Conservation (phyloP, 2,888 invertebrate species). For the Pollenia griseotomentosa region DNA sequence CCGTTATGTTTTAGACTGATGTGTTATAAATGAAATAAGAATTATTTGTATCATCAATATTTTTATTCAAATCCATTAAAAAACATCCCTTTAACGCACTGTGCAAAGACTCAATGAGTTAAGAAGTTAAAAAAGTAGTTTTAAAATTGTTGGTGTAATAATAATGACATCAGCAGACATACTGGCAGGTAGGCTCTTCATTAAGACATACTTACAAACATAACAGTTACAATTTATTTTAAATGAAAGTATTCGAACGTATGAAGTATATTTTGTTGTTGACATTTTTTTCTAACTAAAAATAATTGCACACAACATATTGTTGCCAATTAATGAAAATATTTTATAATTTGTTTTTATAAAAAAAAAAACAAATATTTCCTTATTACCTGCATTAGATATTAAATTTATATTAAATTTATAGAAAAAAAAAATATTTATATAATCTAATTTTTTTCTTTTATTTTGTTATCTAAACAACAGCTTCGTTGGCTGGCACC, state of each 20-base stretch:
- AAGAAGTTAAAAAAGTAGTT: slow-evolving; percentile 47
- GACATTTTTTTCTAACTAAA: slow-evolving; percentile 29
- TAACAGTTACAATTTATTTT: slow-evolving; percentile 42
- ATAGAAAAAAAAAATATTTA: slow-evolving; percentile 32
- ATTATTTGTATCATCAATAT: too few species aligned
- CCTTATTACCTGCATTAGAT: slow-evolving; percentile 57
- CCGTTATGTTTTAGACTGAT: too few species aligned
- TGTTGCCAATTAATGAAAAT: slow-evolving; percentile 69
- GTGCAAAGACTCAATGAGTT: slow-evolving; percentile 36
- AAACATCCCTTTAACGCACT: not conserved
- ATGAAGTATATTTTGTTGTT: slow-evolving; percentile 44
- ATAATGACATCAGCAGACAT: slow-evolving; percentile 41
- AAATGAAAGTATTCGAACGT: slow-evolving; percentile 60
- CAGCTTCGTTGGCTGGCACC: slow-evolving; percentile 91
- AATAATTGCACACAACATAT: slow-evolving; percentile 23
- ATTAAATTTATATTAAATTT: slow-evolving; percentile 40
- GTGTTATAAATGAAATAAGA: too few species aligned
- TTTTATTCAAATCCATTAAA: too few species aligned
- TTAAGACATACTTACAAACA: slow-evolving; percentile 4
- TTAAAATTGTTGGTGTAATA: slow-evolving; percentile 49
- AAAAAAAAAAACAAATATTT: slow-evolving; percentile 55
- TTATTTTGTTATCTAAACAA: slow-evolving; percentile 12
- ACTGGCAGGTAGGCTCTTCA: not conserved
- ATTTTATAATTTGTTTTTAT: slow-evolving; percentile 14
- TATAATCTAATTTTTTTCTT: slow-evolving; percentile 29